Base-by-base conservation (phyloP, 2,888 invertebrate species). In the Laothoe populi region DNA sequence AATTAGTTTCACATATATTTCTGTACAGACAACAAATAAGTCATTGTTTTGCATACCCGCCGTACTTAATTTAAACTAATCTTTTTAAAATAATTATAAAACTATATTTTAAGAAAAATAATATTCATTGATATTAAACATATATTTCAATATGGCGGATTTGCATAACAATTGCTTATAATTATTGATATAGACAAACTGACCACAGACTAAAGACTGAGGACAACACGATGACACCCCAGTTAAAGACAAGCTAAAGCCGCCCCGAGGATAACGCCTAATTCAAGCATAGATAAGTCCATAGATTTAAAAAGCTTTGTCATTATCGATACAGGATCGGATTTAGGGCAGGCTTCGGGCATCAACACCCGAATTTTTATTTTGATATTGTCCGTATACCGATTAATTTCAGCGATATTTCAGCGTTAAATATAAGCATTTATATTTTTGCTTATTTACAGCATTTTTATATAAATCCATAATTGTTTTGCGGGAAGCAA, bases 231-330 rank as follows among this genome's bases (percentile, higher is more conserved):
- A 66, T 69, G 67, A 69, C 24, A 66, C 64, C 75, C 76, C 75
- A 65, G 77, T 79, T 79, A 79, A 70, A 69, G 64, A 60, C 35
- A 73, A 74, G 74, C 76, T 76, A 67, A 70, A 61, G 60, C 60
- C 49, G 67, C 71, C 71, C 70, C 57, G 10, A 59, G 61, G 61
- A 62, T 62, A 68, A 62, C 59, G 64, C 64, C 40, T 49, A 61
- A 68, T 68, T 68, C 68, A 61, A 61, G 66, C 67, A 58, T 67
- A 66, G 45, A 65, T 64, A 69, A 42, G 21, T 49, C 26, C 40
- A 58, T 49, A 58, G 61, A 63, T 64, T 63, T 61, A 35, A 35
- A 11, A 66, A 68, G 67, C 67, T 60, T 44, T n/a, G n/a, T n/a
- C 44, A 48, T 45, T 44, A 21, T 35, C 11, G 46, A 24, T 19